phyloP scores from a whole-genome alignment of 2,888 invertebrate genomes.

The Thymelicus lineola region DNA sequence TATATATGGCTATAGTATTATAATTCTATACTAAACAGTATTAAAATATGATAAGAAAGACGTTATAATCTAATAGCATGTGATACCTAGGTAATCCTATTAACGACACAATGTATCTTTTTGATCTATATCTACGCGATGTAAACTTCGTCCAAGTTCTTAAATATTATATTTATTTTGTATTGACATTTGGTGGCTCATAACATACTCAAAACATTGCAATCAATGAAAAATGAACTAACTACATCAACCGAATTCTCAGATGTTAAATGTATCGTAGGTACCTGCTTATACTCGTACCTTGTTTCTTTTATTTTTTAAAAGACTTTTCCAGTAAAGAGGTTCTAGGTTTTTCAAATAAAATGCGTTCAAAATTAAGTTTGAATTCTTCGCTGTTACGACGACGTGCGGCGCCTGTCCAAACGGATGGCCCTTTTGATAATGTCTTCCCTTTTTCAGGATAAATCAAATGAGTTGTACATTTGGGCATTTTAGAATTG shows the following conservation, averaged over 20 bases:
- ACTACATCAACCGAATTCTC: neutral
- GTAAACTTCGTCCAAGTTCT: too few species aligned
- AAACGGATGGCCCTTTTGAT: slow-evolving; percentile 63
- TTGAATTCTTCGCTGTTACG: slow-evolving; percentile 73
- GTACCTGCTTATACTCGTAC: slow-evolving; percentile 56
- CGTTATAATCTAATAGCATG: too few species aligned
- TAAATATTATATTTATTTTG: too few species aligned
- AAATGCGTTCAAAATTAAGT: slow-evolving; percentile 81
- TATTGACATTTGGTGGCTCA: too few species aligned
- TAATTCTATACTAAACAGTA: too few species aligned
- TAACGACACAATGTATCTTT: too few species aligned
- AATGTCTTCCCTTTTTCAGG: slow-evolving; percentile 51
- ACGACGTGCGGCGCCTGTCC: slow-evolving; percentile 62
- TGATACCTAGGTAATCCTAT: too few species aligned
- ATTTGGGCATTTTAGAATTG: slow-evolving; percentile 46
- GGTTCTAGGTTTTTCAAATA: slow-evolving; percentile 67
- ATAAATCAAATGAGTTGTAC: slow-evolving; percentile 36
- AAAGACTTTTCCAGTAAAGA: slow-evolving; percentile 67
- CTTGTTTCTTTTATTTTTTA: slow-evolving; percentile 69
- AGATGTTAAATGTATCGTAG: slow-evolving; percentile 43
- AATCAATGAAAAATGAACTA: too few species aligned
- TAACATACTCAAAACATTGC: too few species aligned
- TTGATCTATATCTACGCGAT: too few species aligned
- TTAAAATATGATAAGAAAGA: too few species aligned
- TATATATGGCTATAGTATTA: too few species aligned